phyloP scores from a whole-genome alignment of 2,113 vertebrate genomes.

The Neoarius graeffei region DNA sequence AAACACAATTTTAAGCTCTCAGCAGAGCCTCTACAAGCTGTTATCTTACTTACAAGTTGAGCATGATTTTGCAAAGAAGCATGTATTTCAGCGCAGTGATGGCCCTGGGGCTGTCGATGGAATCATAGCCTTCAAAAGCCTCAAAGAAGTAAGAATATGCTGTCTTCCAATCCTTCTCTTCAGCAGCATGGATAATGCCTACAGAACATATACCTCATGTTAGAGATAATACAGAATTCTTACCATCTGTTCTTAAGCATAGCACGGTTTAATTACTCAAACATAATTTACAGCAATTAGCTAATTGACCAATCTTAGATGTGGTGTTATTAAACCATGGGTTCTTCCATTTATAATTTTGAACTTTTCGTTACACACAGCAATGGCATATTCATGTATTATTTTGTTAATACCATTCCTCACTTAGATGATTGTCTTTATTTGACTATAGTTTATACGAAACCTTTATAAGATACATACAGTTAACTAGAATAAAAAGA shows the following conservation, averaged over 20 bases:
- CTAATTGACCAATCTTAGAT: neutral
- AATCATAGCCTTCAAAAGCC: slow-evolving; percentile 98
- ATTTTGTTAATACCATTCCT: neutral
- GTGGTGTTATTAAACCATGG: neutral
- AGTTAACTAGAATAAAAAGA: neutral
- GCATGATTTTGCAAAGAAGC: slow-evolving; percentile 99
- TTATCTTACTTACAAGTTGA: slow-evolving; percentile 82
- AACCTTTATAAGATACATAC: neutral
- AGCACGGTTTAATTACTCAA: neutral
- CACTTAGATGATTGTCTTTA: neutral
- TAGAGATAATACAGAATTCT: neutral
- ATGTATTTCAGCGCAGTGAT: slow-evolving; percentile 98
- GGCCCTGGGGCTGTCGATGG: slow-evolving; percentile 92
- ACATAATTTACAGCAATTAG: neutral
- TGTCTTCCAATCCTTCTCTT: slow-evolving; percentile 99
- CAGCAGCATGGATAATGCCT: slow-evolving; percentile 98
- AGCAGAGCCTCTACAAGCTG: neutral
- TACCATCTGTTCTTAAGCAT: neutral
- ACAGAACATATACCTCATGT: neutral
- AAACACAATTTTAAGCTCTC: neutral
- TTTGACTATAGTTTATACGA: neutral
- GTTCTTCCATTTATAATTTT: neutral
- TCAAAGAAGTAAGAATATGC: slow-evolving; percentile 99
- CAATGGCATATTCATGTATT: neutral
- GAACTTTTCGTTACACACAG: neutral